Evolutionary conservation across 2,113 vertebrate species (phyloP), one percentile per base, ranked within the genome.

Genomic region (Centropus unirufus): DNA sequence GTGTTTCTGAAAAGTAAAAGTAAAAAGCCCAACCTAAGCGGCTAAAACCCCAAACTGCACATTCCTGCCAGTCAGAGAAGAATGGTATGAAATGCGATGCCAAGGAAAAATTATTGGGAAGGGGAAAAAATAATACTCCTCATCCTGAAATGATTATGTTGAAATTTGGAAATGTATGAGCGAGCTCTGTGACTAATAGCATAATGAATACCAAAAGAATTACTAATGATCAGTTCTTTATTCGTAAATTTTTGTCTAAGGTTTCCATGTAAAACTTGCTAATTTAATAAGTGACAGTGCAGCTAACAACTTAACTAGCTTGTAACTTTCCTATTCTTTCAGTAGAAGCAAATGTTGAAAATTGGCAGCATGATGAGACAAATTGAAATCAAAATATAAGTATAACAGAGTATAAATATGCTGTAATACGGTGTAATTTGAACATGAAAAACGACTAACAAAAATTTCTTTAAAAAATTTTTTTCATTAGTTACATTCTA

Each of bases 161-260:
- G 84, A 95, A 95, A 96, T 93, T 90, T 96, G 88, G 95, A 95
- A 96, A 97, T 92, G 54, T 75, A 80, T 88, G 86, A 96, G 86
- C 87, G 92, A 97, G 85, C 82, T 75, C 91, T 95, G 79, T 96
- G 96, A 97, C 92, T 95, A 96, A 97, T 88, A 93, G 23, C 67
- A 80, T 96, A 96, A 94, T 96, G 92, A 93, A 96, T 95, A 96
- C 80, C 92, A 96, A 95, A 95, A 86, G 80, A 90, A 92, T 94
- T 95, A 94, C 69, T 90, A 93, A 86, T 82, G 74, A 96, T 92
- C 78, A 30, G 42, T 90, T 87, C 80, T 90, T 94, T 95, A 86
- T 85, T 88, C 62, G 84, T 87, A 8, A 90, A 70, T 22, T 86
- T 96, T 96, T 92, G 61, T 73, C 90, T 89, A 92, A 96, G 54